These are phyloP conservation scores for Bactericera cockerelli DNA, from an alignment of 1,140 invertebrate species.

Conservation along the genomic window DNA sequence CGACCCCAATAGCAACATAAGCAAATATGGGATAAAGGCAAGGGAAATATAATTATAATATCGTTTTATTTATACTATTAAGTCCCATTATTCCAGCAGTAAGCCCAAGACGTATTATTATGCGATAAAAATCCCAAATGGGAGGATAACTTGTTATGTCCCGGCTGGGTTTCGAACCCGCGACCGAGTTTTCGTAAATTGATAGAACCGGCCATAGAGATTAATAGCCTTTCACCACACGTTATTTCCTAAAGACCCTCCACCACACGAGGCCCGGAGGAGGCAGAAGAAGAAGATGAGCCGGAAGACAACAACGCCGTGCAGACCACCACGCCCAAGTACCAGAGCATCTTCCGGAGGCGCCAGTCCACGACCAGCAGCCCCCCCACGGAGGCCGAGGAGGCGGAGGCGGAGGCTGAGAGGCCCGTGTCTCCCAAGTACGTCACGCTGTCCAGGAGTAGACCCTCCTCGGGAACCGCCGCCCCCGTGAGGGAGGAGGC, in stretches of 20 bases:
- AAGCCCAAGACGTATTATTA: too few relatives aligned
- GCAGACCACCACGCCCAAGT: conserved; percentile 34
- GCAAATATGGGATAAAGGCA: too few relatives aligned
- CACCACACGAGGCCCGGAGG: conserved; percentile 16
- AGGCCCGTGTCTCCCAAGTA: conserved; percentile 18
- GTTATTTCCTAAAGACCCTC: conserved; percentile 16
- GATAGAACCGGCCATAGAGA: too few relatives aligned
- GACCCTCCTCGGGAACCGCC: conserved; percentile 5
- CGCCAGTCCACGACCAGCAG: conserved; percentile 35
- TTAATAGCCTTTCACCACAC: too few relatives aligned
- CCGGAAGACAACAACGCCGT: conserved; percentile 30
- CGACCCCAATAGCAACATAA: too few relatives aligned
- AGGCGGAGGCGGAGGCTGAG: conserved; percentile 17
- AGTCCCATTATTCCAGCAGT: too few relatives aligned
- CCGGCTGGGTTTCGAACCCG: too few relatives aligned
- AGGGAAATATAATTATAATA: too few relatives aligned
- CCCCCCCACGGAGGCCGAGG: conserved; percentile 14
- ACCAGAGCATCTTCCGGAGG: conserved; percentile 45
- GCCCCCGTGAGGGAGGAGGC: conserved; percentile 19
- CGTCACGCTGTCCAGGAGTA: conserved; percentile 16
- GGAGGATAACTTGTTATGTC: too few relatives aligned
- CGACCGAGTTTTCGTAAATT: too few relatives aligned
- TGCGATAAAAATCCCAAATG: too few relatives aligned
- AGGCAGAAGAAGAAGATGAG: conserved; percentile 8
- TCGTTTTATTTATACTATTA: too few relatives aligned